Conservation (phyloP, 2,797 vertebrate genomes). For the Epinephelus malabaricus region DNA sequence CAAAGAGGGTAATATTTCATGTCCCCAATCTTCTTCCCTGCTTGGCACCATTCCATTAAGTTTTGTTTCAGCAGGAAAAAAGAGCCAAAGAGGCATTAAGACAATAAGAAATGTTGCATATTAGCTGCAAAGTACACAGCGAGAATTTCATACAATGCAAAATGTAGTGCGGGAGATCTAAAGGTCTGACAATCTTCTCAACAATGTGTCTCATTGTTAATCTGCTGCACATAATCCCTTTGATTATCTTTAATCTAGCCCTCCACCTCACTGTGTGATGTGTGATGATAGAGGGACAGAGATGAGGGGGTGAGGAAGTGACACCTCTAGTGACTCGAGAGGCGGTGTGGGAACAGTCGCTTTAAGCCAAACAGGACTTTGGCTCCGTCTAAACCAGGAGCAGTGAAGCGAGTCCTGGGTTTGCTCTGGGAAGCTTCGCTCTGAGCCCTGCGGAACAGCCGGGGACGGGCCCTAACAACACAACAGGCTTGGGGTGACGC, state of each 20-base stretch:
- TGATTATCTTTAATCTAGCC: slow-evolving; percentile 31
- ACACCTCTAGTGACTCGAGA: slow-evolving; percentile 30
- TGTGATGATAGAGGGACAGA: slow-evolving; percentile 25
- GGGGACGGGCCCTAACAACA: slow-evolving; percentile 51
- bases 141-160: not conserved
- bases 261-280: not conserved
- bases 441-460: slow-evolving; percentile 64
- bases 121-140: not conserved
- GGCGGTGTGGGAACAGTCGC: slow-evolving; percentile 72
- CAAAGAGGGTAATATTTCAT: slow-evolving; percentile 3
- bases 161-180: not conserved
- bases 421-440: slow-evolving; percentile 63
- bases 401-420: slow-evolving; percentile 61
- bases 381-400: slow-evolving; percentile 38
- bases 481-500: slow-evolving; percentile 13
- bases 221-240: slow-evolving; percentile 25
- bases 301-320: slow-evolving; percentile 36
- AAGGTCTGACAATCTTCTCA: not conserved
- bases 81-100: not conserved
- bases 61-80: slow-evolving; percentile 9
- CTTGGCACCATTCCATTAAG: not conserved
- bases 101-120: not conserved
- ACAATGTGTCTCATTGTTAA: slow-evolving; percentile 28
- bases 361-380: slow-evolving; percentile 67
- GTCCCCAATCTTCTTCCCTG: not conserved